Conservation (phyloP, 2,113 vertebrate species). For the Parotia lawesii region DNA sequence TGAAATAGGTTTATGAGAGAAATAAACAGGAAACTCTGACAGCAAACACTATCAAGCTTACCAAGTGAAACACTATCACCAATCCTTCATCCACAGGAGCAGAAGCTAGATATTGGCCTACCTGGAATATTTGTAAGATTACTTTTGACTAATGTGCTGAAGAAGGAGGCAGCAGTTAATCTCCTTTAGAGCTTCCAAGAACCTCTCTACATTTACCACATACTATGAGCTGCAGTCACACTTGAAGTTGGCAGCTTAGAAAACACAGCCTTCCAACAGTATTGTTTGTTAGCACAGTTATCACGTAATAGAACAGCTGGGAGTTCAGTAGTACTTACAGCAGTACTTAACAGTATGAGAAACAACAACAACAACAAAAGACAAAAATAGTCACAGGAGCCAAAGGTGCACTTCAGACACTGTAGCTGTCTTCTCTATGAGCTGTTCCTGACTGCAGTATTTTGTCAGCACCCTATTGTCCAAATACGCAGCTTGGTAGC, state of each 20-base stretch:
- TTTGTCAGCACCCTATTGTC: neutral
- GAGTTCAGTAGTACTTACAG: neutral
- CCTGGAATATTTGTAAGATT: slow-evolving; percentile 3
- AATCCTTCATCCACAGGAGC: neutral
- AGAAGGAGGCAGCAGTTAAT: neutral
- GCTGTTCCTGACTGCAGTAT: neutral
- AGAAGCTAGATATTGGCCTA: neutral
- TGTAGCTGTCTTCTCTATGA: neutral
- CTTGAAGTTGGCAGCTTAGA: neutral
- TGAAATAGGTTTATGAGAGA: neutral
- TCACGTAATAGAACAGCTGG: neutral
- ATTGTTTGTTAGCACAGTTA: neutral
- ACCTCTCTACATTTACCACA: neutral
- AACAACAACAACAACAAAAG: neutral
- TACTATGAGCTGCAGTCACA: neutral
- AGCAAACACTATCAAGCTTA: neutral
- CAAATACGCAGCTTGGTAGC: neutral
- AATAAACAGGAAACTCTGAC: neutral
- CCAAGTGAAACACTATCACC: neutral
- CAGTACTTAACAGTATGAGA: neutral
- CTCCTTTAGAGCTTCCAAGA: neutral
- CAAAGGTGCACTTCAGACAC: neutral
- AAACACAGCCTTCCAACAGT: neutral
- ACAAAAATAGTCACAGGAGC: neutral
- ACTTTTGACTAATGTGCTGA: slow-evolving; percentile 21